These are phyloP conservation scores for Cosmopolites sordidus DNA, from an alignment of 2,888 invertebrate genomes.

Conservation along the genomic window DNA sequence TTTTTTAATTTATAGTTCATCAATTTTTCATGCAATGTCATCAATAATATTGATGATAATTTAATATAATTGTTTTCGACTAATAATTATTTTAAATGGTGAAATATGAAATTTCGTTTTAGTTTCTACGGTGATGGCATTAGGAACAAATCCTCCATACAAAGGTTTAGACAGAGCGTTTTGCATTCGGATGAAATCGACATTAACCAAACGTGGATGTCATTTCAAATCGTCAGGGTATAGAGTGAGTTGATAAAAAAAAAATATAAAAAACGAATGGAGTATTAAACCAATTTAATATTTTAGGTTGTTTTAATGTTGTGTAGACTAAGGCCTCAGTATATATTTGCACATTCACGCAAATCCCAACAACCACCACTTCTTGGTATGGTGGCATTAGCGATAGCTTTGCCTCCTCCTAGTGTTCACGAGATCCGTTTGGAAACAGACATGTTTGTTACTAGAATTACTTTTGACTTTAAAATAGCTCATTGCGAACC, in stretches of 20 bases:
- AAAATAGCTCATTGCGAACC: constrained; percentile 97
- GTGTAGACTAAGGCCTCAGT: constrained; percentile 88
- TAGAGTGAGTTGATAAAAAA: constrained; percentile 63
- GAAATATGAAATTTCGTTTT: too few species aligned
- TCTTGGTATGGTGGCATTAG: constrained; percentile 90
- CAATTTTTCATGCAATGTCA: too few species aligned
- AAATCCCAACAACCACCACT: constrained; percentile 77
- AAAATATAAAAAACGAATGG: too few species aligned
- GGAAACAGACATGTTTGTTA: constrained; percentile 95
- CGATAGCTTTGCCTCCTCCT: constrained; percentile 94
- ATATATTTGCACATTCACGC: constrained; percentile 85
- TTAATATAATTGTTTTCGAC: too few species aligned
- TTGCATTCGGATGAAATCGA: constrained; percentile 96
- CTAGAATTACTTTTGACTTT: constrained; percentile 92
- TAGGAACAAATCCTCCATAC: constrained; percentile 61
- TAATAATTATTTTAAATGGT: too few species aligned
- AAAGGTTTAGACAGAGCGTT: constrained; percentile 88
- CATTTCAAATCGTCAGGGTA: constrained; percentile 96
- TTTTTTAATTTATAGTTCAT: too few species aligned
- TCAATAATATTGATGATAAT: too few species aligned
- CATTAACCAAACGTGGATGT: constrained; percentile 93
- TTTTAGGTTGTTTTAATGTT: constrained; percentile 87
- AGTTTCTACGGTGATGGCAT: constrained; percentile 82
- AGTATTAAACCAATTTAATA: neutral
- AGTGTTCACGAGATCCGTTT: constrained; percentile 95